Conservation (phyloP, 2,888 invertebrate genomes). For the Machimus atricapillus region DNA sequence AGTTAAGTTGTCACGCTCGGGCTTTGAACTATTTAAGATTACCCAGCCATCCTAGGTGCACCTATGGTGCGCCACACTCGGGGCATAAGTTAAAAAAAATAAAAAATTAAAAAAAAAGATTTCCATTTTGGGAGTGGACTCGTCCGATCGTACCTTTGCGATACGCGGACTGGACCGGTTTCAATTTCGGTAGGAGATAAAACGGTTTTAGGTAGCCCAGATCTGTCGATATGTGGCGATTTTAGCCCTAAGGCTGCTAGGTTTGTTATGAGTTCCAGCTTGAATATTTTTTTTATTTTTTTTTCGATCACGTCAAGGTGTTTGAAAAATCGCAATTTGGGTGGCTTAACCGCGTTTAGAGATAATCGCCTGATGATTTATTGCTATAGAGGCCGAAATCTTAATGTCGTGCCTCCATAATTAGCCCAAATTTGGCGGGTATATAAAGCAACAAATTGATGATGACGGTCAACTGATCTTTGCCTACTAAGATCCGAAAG, state of each 20-base stretch:
- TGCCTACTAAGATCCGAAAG: neutral
- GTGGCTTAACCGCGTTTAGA: constrained; percentile 1
- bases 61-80: neutral
- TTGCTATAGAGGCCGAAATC: neutral
- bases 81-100: neutral
- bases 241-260: neutral
- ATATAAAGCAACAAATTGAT: neutral
- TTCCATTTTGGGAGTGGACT: constrained; percentile 26
- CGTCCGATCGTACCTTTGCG: neutral
- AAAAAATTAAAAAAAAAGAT: neutral
- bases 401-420: constrained; percentile 13
- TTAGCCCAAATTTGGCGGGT: constrained; percentile 23
- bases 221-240: neutral
- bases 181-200: constrained; percentile 26
- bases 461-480: neutral
- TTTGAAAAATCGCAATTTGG: neutral
- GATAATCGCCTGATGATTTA: constrained; percentile 22
- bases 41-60: neutral
- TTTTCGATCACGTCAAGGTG: neutral
- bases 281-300: neutral
- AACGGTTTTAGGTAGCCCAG: constrained; percentile 33
- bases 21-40: constrained; percentile 16
- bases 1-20: constrained; percentile 20
- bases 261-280: neutral
- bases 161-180: neutral